Base-by-base conservation (phyloP, 2,888 invertebrate genomes). In the Polietes domitor region DNA sequence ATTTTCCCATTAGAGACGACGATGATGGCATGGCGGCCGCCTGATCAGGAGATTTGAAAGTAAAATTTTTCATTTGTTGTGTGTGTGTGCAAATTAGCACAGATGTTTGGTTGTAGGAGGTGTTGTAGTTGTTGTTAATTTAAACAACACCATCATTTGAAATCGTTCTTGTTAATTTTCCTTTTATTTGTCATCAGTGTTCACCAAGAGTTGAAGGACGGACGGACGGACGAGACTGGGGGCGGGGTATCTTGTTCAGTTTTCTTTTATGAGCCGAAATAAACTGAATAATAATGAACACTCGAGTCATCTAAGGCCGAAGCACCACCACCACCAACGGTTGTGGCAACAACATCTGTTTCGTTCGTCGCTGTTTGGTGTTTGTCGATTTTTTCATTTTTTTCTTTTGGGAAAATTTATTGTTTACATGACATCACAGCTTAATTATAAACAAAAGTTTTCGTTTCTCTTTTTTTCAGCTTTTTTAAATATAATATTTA, bases 61-160 rank as follows among this genome's bases (percentile, higher is more conserved):
- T 6, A n/a, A 50, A 71, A 55, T 24, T 78, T 71, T 76, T 10
- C 28, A 37, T 19, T 28, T 58, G 15, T 79, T 43, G 53, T 21
- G 0, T 77, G 37, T 53, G 41, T 73, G 65, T 32, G 58, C 65
- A 37, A 77, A 81, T 81, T 71, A 76, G 55, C 76, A 75, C 70
- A 71, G 41, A 72, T 80, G 70, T 58, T 70, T n/a, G n/a, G n/a
- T n/a, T n/a, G n/a, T n/a, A 19, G 55, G n/a, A n/a, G n/a, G n/a
- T n/a, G n/a, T n/a, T n/a, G n/a, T n/a, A n/a, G 37, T 9, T 37
- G 37, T 12, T 37, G 37, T 37, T 65, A 65, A 65, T 65, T 65
- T 65, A 32, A 41, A 63, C 28, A 63, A 47, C n/a, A 47, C 47
- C 47, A 47, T 5, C n/a, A 47, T 47, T 47, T 63, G 17, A 28